phyloP scores from a whole-genome alignment of 2,113 vertebrate genomes.

The Peromyscus polionotus region DNA sequence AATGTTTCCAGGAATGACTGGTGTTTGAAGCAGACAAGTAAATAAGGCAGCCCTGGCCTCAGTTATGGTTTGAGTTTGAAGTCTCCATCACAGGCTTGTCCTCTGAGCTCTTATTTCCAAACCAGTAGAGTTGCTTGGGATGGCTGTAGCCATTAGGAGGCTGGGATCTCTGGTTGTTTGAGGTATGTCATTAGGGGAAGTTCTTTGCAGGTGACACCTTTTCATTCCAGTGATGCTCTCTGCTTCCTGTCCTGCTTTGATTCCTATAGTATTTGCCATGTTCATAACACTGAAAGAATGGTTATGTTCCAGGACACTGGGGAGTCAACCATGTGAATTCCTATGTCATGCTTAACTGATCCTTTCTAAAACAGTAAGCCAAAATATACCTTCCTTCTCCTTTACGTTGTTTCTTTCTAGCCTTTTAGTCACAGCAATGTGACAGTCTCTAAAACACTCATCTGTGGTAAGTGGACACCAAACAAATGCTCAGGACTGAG shows the following conservation, averaged over 20 bases:
- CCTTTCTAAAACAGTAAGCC: neutral
- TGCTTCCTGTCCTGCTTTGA: neutral
- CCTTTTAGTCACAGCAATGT: neutral
- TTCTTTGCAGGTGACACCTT: neutral
- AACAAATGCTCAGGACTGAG: neutral
- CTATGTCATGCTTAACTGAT: neutral
- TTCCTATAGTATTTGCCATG: no score
- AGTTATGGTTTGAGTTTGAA: neutral
- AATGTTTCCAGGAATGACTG: neutral
- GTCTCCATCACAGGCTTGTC: neutral
- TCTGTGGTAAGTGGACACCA: neutral
- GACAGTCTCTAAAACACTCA: neutral
- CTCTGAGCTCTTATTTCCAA: neutral
- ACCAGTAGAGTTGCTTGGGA: fast-evolving
- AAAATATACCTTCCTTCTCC: neutral
- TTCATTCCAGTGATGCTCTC: no score
- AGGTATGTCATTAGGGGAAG: fast-evolving
- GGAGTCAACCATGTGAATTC: neutral
- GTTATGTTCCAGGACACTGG: no score
- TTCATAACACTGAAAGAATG: neutral
- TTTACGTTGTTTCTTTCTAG: no score
- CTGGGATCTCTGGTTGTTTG: neutral
- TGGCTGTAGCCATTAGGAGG: no score
- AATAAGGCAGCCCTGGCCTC: neutral
- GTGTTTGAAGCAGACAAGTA: neutral